Evolutionary conservation across 1,140 invertebrate genomes (phyloP), one percentile per base, ranked within the genome.

Genomic region (Mactra quadrangularis): DNA sequence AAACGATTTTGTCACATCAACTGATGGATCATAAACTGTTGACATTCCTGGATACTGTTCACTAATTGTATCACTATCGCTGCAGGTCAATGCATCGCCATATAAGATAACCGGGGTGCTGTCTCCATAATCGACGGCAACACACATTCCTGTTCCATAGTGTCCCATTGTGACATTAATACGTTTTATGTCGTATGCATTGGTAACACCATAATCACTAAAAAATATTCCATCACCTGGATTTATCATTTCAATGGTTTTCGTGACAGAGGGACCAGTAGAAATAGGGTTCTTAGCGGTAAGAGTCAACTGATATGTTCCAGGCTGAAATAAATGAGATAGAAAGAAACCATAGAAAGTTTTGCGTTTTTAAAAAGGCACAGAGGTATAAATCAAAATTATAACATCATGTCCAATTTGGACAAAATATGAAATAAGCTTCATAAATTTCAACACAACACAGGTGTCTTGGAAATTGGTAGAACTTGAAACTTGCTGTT

Each of bases 61-160:
- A 19, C 29, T 15, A 3, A n/a, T 15, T 15, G 3, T 57, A 15
- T 15, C n/a, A 33, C 13, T 70, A 27, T 38, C 68, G 19, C 31
- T 25, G 55, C 87, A 87, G 3, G 64, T 78, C 0, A 57, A n/a
- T 15, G 50, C 6, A 53, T 85, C 45, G 17, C 86, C 87, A 60
- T 82, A 86, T 13, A 82, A 31, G 29, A 52, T 41, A 33, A 15
- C 25, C 45, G 19, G 62, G 84, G 1, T 87, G 85, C 60, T 33
- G 1, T 93, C 93, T 15, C 91, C 93, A 77, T 86, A 94, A 74
- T 93, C 89, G 7, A 94, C 71, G 2, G 90, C 64, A 0, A 94
- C 74, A 83, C 93, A 94, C 0, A 92, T 90, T 1, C 86, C 87
- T 7, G 90, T 90, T 9, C 93, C 93, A 29, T 85, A 35, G 2